These are phyloP conservation scores for Jordanella pulchra DNA, from an alignment of 2,797 vertebrate species.

Conservation along the genomic window DNA sequence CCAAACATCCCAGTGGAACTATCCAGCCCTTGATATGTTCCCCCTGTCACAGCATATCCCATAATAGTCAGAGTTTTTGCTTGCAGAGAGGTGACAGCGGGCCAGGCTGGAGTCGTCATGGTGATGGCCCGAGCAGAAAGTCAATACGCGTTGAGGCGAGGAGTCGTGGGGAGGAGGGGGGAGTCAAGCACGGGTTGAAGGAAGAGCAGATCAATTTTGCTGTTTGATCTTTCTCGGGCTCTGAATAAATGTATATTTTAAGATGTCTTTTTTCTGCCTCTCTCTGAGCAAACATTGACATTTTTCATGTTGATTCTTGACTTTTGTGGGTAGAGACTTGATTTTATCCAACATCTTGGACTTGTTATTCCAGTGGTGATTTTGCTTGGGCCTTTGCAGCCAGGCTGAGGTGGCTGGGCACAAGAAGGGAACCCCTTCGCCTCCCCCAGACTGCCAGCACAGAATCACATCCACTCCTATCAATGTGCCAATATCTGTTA, in stretches of 20 bases:
- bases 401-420: constrained; percentile 36
- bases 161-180: constrained; percentile 54
- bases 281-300: constrained; percentile 78
- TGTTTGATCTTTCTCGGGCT: constrained; percentile 79
- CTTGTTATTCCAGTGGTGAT: constrained; percentile 71
- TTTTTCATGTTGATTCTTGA: constrained; percentile 78
- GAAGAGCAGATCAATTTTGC: constrained; percentile 81
- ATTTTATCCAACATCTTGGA: constrained; percentile 70
- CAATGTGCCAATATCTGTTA: background rate
- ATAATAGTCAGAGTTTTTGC: constrained; percentile 52
- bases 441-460: constrained; percentile 18
- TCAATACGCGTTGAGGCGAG: constrained; percentile 65
- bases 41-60: constrained; percentile 47
- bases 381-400: constrained; percentile 53
- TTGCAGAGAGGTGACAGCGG: constrained; percentile 69
- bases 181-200: constrained; percentile 65
- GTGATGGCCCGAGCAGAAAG: constrained; percentile 69
- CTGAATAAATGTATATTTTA: constrained; percentile 84
- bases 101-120: constrained; percentile 64
- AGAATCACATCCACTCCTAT: constrained; percentile 2
- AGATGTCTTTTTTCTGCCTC: constrained; percentile 53
- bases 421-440: constrained; percentile 15
- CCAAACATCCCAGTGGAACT: no score
- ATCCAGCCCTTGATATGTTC: background rate
- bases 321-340: constrained; percentile 72